A percentile compares a stretch with the other conserved stretches of the same genome.
These are phyloP conservation scores for Drosophila maculinotata DNA, from an alignment of 2,888 invertebrate species.

Conservation along the genomic window DNA sequence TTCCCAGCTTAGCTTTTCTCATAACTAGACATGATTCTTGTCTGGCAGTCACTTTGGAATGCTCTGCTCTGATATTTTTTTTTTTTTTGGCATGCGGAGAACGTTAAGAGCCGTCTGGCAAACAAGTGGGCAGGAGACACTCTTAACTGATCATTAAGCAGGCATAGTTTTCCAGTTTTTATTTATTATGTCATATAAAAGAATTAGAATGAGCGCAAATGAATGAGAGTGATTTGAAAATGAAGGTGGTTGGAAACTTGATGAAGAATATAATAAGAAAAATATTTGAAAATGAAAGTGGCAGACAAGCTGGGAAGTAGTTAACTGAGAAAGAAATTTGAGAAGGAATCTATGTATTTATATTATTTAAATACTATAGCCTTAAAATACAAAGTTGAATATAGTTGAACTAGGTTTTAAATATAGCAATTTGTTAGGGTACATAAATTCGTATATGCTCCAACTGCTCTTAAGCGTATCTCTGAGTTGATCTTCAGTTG, in stretches of 20 bases:
- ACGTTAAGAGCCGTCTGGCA: slow-evolving; percentile 14
- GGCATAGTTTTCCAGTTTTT: slow-evolving; percentile 12
- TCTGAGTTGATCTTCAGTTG: slow-evolving; percentile 5
- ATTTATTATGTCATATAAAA: slow-evolving; percentile 19
- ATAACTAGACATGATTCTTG: slow-evolving; percentile 48
- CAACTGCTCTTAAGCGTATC: slow-evolving; percentile 9
- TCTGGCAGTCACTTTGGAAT: slow-evolving; percentile 48
- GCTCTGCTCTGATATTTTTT: slow-evolving; percentile 34
- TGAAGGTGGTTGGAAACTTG: slow-evolving; percentile 14
- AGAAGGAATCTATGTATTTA: too few relatives aligned
- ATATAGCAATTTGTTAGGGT: too few relatives aligned
- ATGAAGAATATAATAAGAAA: not conserved
- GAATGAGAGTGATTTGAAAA: slow-evolving; percentile 20
- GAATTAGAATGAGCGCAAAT: too few relatives aligned
- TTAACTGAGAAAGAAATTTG: not conserved
- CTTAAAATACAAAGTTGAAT: too few relatives aligned
- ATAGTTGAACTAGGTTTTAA: too few relatives aligned
- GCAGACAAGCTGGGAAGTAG: not conserved
- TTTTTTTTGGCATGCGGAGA: slow-evolving; percentile 33
- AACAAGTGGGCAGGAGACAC: slow-evolving; percentile 25
- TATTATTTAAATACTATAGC: too few relatives aligned
- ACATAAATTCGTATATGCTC: not conserved
- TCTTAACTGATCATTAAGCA: slow-evolving; percentile 32
- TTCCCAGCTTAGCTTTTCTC: slow-evolving; percentile 29
- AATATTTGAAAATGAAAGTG: not conserved